Evolutionary conservation across 2,113 vertebrate genomes (phyloP).

Genomic region (Clarias macrocephalus): DNA sequence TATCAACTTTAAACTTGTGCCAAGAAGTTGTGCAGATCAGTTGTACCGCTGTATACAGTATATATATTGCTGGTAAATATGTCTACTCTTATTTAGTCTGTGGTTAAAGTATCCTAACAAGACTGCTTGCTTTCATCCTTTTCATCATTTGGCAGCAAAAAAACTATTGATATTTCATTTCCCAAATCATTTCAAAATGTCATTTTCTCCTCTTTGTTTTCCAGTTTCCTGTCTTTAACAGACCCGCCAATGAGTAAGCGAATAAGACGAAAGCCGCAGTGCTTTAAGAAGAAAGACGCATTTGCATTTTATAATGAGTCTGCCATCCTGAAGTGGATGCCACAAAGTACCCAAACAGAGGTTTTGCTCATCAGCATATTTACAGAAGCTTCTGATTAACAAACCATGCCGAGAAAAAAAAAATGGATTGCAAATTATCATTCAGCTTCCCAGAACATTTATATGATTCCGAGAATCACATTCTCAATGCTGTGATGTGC

Average conservation of each 20-base stretch:
- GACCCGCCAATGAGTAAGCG: slow-evolving; percentile 46
- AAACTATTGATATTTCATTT: slow-evolving; percentile 39
- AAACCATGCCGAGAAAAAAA: slow-evolving; percentile 13
- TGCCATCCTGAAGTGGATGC: slow-evolving; percentile 45
- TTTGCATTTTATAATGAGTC: slow-evolving; percentile 62
- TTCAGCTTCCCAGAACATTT: slow-evolving; percentile 25
- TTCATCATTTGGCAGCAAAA: slow-evolving; percentile 27
- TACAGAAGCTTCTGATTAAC: slow-evolving; percentile 45
- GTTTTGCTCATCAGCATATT: slow-evolving; percentile 47
- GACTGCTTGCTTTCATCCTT: not conserved
- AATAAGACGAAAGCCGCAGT: slow-evolving; percentile 39
- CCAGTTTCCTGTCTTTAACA: slow-evolving; percentile 54
- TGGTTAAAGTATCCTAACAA: slow-evolving; percentile 6
- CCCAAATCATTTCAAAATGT: slow-evolving; percentile 27
- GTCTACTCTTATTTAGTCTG: not conserved
- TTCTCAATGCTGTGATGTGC: slow-evolving; percentile 28
- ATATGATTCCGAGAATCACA: slow-evolving; percentile 39
- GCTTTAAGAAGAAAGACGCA: slow-evolving; percentile 56
- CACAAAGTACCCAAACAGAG: slow-evolving; percentile 55
- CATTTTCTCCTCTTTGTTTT: slow-evolving; percentile 44
- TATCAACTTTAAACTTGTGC: no score
- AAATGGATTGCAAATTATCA: slow-evolving; percentile 12
- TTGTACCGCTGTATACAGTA: not conserved
- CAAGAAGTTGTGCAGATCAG: no score
- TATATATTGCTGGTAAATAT: slow-evolving; percentile 1